Evolutionary conservation across 2,888 invertebrate species (phyloP), one percentile per base, ranked within the genome.

Genomic region (Matsumyia berberina): DNA sequence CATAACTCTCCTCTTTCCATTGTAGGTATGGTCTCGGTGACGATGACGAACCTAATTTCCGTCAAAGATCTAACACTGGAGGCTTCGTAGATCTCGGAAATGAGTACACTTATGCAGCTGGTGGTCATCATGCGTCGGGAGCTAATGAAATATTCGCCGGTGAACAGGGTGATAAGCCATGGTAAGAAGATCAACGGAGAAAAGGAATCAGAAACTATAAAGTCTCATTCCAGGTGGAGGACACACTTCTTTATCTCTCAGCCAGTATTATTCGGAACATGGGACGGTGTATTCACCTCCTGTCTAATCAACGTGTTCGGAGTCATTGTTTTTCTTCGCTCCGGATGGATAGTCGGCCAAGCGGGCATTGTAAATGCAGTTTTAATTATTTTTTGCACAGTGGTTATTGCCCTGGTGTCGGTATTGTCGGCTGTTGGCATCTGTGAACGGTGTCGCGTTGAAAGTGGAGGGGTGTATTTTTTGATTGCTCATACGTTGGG

Each of bases 381-480:
- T 82, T 92, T 96, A 87, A 96, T 97, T 88, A 95, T 97, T 85
- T 93, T 97, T 88, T 95, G 95, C 89, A 96, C 97, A 93, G 98
- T 98, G 58, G 94, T 96, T 88, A 96, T 98, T 87, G 98, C 97
- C 33, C 92, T 98, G 88, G 96, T 98, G 88, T 97, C 98, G 73
- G 98, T 98, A 17, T 93, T 99, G 66, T 98, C 98, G 87, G 98
- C 98, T 19, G 97, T 99, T 79, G 99, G 98, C 53, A 98, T 99
- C 88, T 98, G 98, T 93, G 98, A 98, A 92, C 93, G 98, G 90
- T 98, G 98, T 92, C 94, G 97, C 83, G 96, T 98, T 89, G 97
- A 98, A 92, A 97, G 97, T 92, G 99, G 99, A n/a, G 99, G 99
- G 58, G 98, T 99, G 29, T 99, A 99, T 92, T 98, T 98, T 92